phyloP scores from a whole-genome alignment of 1,140 invertebrate genomes.

The Danaus melanippus region DNA sequence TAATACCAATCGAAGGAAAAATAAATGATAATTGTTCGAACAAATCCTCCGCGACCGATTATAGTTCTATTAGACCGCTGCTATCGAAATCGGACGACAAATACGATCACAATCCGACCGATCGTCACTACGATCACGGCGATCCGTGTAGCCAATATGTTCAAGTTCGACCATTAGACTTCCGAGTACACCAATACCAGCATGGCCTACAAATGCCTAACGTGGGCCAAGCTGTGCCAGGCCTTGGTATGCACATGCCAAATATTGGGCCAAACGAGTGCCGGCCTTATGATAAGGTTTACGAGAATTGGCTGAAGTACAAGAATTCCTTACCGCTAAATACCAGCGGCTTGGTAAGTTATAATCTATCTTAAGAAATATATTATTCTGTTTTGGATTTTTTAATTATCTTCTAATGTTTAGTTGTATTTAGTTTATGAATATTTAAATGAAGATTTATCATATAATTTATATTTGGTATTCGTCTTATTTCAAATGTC shows the following conservation, averaged over 20 bases:
- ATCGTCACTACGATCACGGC: slow-evolving; percentile 44
- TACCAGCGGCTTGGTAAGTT: slow-evolving; percentile 57
- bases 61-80: slow-evolving; percentile 49
- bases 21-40: slow-evolving; percentile 56
- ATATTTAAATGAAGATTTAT: too few species aligned
- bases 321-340: slow-evolving; percentile 61
- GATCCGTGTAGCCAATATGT: slow-evolving; percentile 51
- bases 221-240: slow-evolving; percentile 45
- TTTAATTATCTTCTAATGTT: not conserved
- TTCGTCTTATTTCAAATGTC: too few species aligned
- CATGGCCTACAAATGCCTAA: slow-evolving; percentile 37
- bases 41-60: slow-evolving; percentile 57
- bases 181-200: slow-evolving; percentile 37
- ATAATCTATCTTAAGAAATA: too few species aligned
- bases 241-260: slow-evolving; percentile 36
- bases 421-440: too few species aligned
- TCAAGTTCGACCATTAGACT: slow-evolving; percentile 47
- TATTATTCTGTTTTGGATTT: slow-evolving; percentile 2
- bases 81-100: slow-evolving; percentile 52
- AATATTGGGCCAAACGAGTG: slow-evolving; percentile 50
- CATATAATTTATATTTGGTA: too few species aligned
- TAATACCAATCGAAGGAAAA: slow-evolving; percentile 61
- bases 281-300: slow-evolving; percentile 56
- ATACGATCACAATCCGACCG: slow-evolving; percentile 44
- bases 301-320: slow-evolving; percentile 65